Conservation (phyloP, 2,113 vertebrate species). For the Hippolais icterina region DNA sequence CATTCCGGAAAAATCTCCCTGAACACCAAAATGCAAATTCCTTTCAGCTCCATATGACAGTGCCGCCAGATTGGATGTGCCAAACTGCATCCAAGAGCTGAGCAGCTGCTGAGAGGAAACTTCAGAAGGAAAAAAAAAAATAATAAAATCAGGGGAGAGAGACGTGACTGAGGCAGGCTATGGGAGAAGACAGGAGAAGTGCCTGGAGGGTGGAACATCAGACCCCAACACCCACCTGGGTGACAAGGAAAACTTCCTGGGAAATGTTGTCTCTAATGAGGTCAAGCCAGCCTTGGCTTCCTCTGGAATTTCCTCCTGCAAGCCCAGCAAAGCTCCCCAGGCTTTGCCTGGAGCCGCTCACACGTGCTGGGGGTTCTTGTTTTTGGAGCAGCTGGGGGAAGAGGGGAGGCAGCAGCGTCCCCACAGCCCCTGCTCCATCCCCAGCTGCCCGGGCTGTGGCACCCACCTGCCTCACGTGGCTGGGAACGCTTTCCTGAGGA, state of each 20-base stretch:
- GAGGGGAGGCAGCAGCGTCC: background rate
- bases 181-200: background rate
- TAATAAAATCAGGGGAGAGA: background rate
- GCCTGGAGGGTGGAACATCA: background rate
- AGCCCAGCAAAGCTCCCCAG: background rate
- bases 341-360: background rate
- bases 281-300: background rate
- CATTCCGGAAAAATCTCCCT: background rate
- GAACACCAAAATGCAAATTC: background rate
- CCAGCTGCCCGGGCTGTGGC: background rate
- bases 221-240: background rate
- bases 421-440: background rate
- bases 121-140: background rate
- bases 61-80: background rate
- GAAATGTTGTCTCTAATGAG: background rate
- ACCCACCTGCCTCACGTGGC: background rate
- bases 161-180: background rate
- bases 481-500: background rate
- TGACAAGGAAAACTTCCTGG: background rate
- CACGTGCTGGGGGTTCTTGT: background rate
- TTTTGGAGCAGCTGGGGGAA: background rate
- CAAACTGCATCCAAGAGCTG: background rate
- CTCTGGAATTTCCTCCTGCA: constrained; percentile 38
- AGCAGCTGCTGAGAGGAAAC: background rate
- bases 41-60: background rate